Conservation (phyloP, 2,797 vertebrate species). For the Rhincodon typus region DNA sequence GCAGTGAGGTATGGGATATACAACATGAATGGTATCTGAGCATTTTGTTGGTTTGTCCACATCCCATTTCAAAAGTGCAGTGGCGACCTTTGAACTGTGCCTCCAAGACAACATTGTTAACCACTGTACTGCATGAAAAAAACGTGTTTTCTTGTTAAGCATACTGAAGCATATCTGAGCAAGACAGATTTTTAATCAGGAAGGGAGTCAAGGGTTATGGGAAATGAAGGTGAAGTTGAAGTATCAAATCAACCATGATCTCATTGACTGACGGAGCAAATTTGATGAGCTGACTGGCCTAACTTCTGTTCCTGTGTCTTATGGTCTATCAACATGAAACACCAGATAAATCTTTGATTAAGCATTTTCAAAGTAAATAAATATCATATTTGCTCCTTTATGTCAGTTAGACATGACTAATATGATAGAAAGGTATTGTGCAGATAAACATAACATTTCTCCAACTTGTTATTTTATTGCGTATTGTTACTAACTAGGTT, state of each 20-base stretch:
- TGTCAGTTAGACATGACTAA: background rate
- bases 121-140: background rate
- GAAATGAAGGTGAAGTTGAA: too few species aligned
- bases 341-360: too few species aligned
- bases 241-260: too few species aligned
- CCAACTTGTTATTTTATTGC: background rate
- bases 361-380: background rate
- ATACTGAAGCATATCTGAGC: too few species aligned
- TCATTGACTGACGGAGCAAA: too few species aligned
- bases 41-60: background rate
- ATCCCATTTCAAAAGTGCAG: background rate
- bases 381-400: background rate
- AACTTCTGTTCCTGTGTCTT: too few species aligned
- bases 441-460: background rate
- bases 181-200: background rate
- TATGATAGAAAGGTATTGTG: background rate
- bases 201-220: too few species aligned
- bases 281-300: too few species aligned
- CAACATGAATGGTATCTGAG: background rate
- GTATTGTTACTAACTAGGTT: too few species aligned
- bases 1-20: background rate
- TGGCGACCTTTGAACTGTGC: background rate
- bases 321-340: background rate
- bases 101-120: background rate
- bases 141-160: too few species aligned